Percentiles rank a stretch among this genome's conserved stretches.
phyloP scores from a whole-genome alignment of 1,140 invertebrate species.

The Drosophila pseudoananassae region DNA sequence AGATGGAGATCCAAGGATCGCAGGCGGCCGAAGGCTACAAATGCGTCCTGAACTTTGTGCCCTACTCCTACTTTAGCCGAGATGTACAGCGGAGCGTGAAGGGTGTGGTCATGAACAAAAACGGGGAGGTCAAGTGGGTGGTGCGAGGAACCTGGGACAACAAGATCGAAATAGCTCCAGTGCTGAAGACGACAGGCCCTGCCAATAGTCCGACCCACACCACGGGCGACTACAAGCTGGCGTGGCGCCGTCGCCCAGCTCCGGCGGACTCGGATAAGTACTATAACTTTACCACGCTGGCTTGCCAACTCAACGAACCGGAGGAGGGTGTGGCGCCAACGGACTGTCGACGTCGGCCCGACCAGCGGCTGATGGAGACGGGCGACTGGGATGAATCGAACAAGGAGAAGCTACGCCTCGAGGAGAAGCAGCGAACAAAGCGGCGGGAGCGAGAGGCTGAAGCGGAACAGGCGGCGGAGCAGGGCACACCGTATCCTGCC shows the following conservation, averaged over 20 bases:
- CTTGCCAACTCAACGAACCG: slow-evolving; percentile 97
- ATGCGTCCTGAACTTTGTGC: slow-evolving; percentile 97
- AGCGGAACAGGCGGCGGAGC: slow-evolving; percentile 90
- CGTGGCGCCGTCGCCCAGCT: slow-evolving; percentile 94
- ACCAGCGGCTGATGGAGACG: slow-evolving; percentile 99
- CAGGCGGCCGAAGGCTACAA: slow-evolving; percentile 95
- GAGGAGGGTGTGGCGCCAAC: slow-evolving; percentile 97
- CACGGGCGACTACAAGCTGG: slow-evolving; percentile 92
- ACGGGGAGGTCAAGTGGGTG: slow-evolving; percentile 88
- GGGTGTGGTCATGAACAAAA: slow-evolving; percentile 89
- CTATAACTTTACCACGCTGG: slow-evolving; percentile 97
- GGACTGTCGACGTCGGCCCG: slow-evolving; percentile 96
- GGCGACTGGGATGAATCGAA: slow-evolving; percentile 99
- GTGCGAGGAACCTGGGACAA: slow-evolving; percentile 98
- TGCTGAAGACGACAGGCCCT: slow-evolving; percentile 89
- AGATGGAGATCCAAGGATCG: slow-evolving; percentile 96
- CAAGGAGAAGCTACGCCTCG: slow-evolving; percentile 91
- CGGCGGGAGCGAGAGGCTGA: slow-evolving; percentile 91
- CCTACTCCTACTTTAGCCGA: slow-evolving; percentile 99
- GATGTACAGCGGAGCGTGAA: slow-evolving; percentile 96
- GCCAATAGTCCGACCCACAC: slow-evolving; percentile 95
- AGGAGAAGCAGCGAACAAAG: slow-evolving; percentile 96
- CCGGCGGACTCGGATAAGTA: slow-evolving; percentile 90
- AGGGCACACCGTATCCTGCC: slow-evolving; percentile 89
- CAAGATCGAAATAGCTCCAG: slow-evolving; percentile 96